phyloP scores from a whole-genome alignment of 2,113 vertebrate genomes.

The Passer montanus region DNA sequence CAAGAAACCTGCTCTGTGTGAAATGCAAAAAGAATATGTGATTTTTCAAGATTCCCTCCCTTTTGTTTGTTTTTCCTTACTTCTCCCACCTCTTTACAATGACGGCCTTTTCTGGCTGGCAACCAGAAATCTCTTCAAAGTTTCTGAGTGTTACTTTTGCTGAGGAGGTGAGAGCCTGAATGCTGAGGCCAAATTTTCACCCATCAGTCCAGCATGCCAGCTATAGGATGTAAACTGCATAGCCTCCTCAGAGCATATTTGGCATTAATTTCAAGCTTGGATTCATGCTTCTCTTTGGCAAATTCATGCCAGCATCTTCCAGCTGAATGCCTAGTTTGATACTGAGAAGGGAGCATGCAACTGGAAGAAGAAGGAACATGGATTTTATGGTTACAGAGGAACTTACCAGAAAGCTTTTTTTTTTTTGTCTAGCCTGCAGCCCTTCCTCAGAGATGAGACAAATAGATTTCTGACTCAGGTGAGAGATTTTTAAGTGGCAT shows the following conservation, averaged over 20 bases:
- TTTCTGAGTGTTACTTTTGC: background rate
- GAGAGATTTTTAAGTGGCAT: background rate
- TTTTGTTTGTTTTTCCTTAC: constrained; percentile 8
- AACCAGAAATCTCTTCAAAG: background rate
- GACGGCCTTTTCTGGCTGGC: background rate
- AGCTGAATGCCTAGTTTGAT: background rate
- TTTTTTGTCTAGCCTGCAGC: background rate
- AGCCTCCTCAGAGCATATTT: background rate
- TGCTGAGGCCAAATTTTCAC: background rate
- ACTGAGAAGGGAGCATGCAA: background rate
- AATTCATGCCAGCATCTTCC: background rate
- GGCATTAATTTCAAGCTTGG: background rate
- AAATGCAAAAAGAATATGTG: background rate
- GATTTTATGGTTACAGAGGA: background rate
- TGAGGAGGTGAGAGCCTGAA: background rate
- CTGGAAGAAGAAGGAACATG: background rate
- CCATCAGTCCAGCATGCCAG: background rate
- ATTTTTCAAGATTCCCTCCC: background rate
- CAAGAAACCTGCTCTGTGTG: constrained; percentile 36
- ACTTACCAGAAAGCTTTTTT: background rate
- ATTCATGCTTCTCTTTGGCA: background rate
- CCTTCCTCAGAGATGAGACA: background rate
- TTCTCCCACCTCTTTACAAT: background rate
- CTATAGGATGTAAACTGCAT: background rate
- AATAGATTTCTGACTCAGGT: background rate